Conservation (phyloP, 2,113 vertebrate species). For the Pica pica region DNA sequence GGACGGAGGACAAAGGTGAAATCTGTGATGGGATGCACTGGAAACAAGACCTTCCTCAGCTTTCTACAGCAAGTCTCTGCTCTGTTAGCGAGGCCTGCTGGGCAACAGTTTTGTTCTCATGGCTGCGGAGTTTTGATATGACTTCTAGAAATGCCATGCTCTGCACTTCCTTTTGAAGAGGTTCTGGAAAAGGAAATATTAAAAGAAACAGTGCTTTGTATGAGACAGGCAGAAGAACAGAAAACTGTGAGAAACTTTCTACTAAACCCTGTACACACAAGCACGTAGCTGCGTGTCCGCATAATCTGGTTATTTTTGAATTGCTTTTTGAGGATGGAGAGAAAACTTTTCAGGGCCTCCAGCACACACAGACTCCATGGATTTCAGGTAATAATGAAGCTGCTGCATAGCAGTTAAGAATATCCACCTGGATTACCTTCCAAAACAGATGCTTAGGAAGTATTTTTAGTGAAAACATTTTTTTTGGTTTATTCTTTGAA, state of each 20-base stretch:
- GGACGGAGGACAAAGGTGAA: constrained; percentile 74
- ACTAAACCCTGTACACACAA: background rate
- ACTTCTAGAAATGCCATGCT: constrained; percentile 90
- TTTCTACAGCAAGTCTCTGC: constrained; percentile 93
- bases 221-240: background rate
- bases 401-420: background rate
- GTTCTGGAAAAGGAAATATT: constrained; percentile 66
- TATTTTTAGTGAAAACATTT: background rate
- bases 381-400: background rate
- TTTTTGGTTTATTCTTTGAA: background rate
- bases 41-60: constrained; percentile 80
- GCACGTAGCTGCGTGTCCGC: fast-evolving
- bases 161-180: constrained; percentile 89
- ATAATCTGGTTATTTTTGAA: background rate
- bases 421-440: background rate
- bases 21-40: constrained; percentile 59
- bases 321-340: background rate
- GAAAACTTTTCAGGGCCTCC: background rate
- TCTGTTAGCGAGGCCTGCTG: constrained; percentile 97
- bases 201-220: background rate
- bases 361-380: too few relatives aligned
- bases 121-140: constrained; percentile 90
- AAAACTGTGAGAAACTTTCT: background rate
- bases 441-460: background rate
- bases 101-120: constrained; percentile 97